These are phyloP conservation scores for Sus scrofa DNA, from an alignment of 2,113 vertebrate species.

Conservation along the genomic window DNA sequence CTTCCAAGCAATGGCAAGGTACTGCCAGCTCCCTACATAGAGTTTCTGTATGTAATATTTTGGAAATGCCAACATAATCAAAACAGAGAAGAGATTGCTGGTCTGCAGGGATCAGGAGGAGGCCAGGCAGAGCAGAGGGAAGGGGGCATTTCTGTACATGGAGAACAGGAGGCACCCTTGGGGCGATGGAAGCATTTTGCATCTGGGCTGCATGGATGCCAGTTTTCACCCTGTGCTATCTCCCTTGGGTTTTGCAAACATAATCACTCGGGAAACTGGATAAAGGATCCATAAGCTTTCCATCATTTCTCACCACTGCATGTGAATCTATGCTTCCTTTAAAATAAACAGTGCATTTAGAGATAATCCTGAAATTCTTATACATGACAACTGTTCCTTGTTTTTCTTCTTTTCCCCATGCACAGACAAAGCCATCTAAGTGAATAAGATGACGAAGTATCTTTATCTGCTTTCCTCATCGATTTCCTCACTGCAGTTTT, in stretches of 20 bases:
- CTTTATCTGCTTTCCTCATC: fast-evolving
- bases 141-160: background rate
- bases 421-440: background rate
- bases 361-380: background rate
- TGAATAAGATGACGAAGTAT: background rate
- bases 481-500: too few relatives aligned
- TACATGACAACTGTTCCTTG: background rate
- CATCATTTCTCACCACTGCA: background rate
- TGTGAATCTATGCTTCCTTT: too few relatives aligned
- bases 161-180: background rate
- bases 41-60: background rate
- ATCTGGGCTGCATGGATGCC: background rate
- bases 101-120: background rate
- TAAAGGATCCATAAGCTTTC: background rate
- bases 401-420: background rate
- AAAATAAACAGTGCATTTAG: background rate
- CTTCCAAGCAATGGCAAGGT: background rate
- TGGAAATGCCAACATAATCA: background rate
- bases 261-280: background rate
- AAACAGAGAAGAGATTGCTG: background rate
- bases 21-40: background rate
- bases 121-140: background rate
- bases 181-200: too few relatives aligned
- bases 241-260: background rate
- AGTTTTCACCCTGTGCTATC: background rate